Conservation (phyloP, 92 coral and sea anemone species). For the Micromussa lordhowensis region DNA sequence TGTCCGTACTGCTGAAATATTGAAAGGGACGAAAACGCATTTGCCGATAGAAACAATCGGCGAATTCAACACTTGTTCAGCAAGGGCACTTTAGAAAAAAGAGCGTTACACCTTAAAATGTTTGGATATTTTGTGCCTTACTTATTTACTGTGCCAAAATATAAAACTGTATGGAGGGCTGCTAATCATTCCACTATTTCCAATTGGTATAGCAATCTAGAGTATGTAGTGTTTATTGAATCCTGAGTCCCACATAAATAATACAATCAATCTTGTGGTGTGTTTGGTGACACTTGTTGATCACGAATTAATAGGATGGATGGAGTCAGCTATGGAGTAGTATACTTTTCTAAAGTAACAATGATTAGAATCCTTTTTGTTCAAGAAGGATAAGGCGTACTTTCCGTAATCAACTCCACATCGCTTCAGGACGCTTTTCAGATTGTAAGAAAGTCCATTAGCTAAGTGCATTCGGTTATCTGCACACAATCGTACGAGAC, state of each 20-base stretch:
- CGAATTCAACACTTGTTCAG: neutral
- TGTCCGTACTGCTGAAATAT: neutral
- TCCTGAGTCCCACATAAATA: neutral
- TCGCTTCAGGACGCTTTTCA: neutral
- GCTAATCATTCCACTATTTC: neutral
- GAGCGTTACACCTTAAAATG: neutral
- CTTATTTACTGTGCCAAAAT: neutral
- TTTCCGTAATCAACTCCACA: neutral
- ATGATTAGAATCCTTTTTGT: neutral
- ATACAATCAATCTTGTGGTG: slow-evolving; percentile 22
- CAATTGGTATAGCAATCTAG: no score
- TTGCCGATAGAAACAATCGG: neutral
- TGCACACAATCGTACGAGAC: neutral
- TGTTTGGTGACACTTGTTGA: neutral
- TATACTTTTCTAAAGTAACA: neutral
- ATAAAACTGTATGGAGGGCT: neutral
- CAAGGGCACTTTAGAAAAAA: neutral
- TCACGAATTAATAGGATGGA: neutral
- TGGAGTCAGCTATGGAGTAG: neutral
- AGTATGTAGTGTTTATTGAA: neutral
- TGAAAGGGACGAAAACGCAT: neutral
- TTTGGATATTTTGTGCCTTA: neutral
- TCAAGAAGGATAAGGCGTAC: neutral
- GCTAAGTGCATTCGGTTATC: neutral
- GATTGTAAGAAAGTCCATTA: neutral